phyloP scores from a whole-genome alignment of 35 echinoderm and acorn worm species.

The Apostichopus californicus region DNA sequence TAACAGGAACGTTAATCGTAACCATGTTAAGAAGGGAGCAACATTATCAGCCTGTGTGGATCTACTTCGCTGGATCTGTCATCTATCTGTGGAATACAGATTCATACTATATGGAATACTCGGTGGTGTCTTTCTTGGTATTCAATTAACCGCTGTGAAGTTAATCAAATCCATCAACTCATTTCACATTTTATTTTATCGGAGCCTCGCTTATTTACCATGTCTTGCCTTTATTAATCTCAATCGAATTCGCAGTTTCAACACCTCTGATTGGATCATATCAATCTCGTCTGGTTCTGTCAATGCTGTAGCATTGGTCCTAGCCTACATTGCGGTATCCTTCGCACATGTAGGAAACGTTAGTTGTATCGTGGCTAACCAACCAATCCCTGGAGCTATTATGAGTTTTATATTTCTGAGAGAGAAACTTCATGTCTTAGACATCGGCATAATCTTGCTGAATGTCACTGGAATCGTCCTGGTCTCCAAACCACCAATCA shows the following conservation, averaged over 20 bases:
- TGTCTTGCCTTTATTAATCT: background rate
- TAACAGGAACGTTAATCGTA: no score
- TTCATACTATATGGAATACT: background rate
- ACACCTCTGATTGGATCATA: background rate
- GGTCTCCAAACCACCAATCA: background rate
- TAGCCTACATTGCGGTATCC: background rate
- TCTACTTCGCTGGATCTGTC: background rate
- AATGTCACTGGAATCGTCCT: background rate
- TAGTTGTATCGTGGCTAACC: background rate
- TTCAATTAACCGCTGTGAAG: background rate
- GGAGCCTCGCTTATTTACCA: background rate
- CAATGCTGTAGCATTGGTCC: background rate
- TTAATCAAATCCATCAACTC: background rate
- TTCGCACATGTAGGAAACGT: background rate
- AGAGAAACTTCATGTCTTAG: background rate
- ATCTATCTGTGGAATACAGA: background rate
- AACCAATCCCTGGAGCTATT: background rate
- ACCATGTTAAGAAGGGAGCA: no score
- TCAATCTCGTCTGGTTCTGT: background rate
- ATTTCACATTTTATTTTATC: background rate
- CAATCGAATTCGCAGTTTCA: background rate
- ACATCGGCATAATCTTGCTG: background rate
- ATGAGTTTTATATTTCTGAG: background rate
- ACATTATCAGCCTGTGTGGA: background rate
- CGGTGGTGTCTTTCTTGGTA: background rate